These are phyloP conservation scores for Drosophila villosipedis DNA, from an alignment of 2,888 invertebrate genomes.

Conservation along the genomic window DNA sequence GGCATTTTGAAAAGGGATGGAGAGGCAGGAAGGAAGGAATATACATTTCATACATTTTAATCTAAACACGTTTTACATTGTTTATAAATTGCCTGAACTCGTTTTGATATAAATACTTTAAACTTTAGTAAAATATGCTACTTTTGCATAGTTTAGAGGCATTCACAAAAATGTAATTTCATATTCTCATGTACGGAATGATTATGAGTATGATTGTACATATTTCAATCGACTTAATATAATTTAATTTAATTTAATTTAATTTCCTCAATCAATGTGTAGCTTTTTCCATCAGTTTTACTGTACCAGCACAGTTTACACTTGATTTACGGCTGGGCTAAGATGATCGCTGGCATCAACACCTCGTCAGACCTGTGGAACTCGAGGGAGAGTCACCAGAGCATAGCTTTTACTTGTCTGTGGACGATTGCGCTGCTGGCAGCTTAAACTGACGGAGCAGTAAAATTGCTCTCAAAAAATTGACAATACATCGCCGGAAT, in stretches of 20 bases:
- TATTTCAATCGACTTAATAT: background rate
- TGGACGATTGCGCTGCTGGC: constrained; percentile 17
- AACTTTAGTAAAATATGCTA: background rate
- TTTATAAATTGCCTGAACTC: background rate
- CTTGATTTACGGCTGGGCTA: background rate
- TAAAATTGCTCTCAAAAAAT: constrained; percentile 54
- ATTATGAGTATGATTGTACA: background rate
- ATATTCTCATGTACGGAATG: background rate
- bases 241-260: background rate
- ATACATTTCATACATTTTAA: no score
- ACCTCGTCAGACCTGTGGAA: constrained; percentile 41
- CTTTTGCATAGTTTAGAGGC: background rate
- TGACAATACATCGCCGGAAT: constrained; percentile 45
- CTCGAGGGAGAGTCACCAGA: constrained; percentile 16
- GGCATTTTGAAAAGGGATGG: background rate
- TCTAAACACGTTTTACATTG: background rate
- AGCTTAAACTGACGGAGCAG: constrained; percentile 35
- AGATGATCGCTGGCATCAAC: constrained; percentile 38
- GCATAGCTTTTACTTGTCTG: constrained; percentile 33
- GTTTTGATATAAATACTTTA: background rate
- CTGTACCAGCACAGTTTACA: background rate
- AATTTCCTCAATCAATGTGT: no score
- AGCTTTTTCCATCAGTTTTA: background rate
- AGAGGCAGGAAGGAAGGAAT: background rate
- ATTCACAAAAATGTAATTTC: background rate